Conservation (phyloP, 2,113 vertebrate genomes). For the Charadrius vociferus region DNA sequence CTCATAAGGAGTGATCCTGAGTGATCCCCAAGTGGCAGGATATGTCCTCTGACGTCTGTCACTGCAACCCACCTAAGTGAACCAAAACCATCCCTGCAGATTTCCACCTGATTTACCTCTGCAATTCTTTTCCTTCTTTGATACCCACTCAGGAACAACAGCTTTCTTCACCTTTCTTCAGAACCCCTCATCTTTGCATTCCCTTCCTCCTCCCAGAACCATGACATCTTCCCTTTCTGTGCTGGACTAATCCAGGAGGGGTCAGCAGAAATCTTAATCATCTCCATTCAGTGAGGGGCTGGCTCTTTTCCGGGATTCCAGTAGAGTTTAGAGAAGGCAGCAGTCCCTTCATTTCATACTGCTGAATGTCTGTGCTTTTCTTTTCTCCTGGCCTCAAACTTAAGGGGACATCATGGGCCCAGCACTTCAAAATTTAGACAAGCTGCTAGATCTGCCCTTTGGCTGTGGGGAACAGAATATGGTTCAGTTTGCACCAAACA, state of each 20-base stretch:
- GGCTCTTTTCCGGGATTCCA: neutral
- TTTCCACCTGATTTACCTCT: neutral
- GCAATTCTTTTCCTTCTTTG: neutral
- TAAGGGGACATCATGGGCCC: slow-evolving; percentile 87
- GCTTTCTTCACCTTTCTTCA: neutral
- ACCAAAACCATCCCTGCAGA: neutral
- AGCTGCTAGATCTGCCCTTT: slow-evolving; percentile 77
- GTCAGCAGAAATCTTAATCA: neutral
- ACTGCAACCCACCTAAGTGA: neutral
- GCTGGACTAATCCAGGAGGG: neutral
- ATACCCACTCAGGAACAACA: neutral
- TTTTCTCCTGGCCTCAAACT: neutral
- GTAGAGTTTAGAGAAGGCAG: neutral
- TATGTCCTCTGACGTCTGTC: neutral
- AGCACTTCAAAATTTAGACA: slow-evolving; percentile 79
- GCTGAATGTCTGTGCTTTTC: neutral
- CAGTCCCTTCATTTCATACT: neutral
- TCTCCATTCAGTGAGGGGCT: neutral
- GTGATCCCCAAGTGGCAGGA: neutral
- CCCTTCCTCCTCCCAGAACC: neutral
- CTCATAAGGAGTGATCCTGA: neutral
- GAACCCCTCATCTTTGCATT: neutral
- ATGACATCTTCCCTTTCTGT: neutral
- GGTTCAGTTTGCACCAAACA: slow-evolving; percentile 85
- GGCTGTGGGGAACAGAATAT: slow-evolving; percentile 90